A percentile compares a stretch with the other conserved stretches of the same genome.
phyloP scores from a whole-genome alignment of 2,797 vertebrate species.

The Neopelma chrysocephalum region DNA sequence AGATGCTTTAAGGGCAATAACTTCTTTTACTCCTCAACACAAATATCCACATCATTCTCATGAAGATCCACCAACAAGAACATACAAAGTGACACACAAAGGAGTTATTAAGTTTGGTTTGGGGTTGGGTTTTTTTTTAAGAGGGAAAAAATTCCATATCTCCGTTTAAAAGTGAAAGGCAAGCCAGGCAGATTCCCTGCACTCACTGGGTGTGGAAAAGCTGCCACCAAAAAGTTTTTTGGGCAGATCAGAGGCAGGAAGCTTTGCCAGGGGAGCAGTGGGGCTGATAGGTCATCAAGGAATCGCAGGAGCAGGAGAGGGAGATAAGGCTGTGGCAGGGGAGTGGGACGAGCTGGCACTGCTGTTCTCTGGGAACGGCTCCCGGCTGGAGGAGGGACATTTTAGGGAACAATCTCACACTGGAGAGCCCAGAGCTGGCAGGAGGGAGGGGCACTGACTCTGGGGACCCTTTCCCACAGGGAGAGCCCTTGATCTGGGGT shows the following conservation, averaged over 20 bases:
- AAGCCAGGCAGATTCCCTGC: background rate
- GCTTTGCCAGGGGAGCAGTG: conserved; percentile 30
- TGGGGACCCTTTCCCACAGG: background rate
- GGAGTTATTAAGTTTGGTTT: background rate
- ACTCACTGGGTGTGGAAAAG: background rate
- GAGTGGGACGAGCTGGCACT: background rate
- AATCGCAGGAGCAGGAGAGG: conserved; percentile 1
- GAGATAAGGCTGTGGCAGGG: background rate
- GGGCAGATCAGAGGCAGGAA: conserved; percentile 24
- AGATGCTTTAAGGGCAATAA: conserved; percentile 1
- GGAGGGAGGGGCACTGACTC: background rate
- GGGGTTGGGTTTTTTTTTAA: too few species aligned
- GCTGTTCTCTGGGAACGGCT: background rate
- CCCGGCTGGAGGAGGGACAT: background rate
- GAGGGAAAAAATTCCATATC: background rate
- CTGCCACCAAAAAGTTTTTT: background rate
- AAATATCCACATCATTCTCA: conserved; percentile 14
- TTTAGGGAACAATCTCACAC: background rate
- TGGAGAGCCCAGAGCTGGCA: background rate
- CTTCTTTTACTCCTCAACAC: background rate
- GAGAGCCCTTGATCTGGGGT: background rate
- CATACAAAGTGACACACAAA: background rate
- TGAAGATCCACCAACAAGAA: background rate
- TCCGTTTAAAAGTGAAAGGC: background rate
- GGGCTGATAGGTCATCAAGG: conserved; percentile 35